phyloP scores from a whole-genome alignment of 23 tunicate species.

The Halocynthia roretzi region DNA sequence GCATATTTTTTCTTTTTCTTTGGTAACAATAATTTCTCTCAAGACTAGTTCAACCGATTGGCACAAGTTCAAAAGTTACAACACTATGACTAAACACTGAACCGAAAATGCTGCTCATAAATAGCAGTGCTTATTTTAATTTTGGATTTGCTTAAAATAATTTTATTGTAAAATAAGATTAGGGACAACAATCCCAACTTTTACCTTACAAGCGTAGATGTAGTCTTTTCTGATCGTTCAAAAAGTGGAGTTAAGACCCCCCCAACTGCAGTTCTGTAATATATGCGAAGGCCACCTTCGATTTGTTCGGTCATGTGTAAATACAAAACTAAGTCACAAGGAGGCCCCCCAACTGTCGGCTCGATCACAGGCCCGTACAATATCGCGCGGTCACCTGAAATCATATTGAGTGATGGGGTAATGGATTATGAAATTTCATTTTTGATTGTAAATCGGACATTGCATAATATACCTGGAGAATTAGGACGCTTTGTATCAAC shows the following conservation, averaged over 20 bases:
- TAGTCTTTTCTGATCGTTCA: constrained; percentile 49
- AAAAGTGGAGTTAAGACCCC: constrained; percentile 60
- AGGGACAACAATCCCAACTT: not conserved
- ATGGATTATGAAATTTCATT: not conserved
- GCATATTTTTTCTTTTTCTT: no score
- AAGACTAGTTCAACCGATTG: no score
- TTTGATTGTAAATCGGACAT: not conserved
- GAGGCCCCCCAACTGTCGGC: constrained; percentile 47
- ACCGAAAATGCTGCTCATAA: no score
- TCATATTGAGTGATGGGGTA: not conserved
- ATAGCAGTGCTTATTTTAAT: no score
- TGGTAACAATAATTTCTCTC: no score
- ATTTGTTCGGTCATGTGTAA: constrained; percentile 67
- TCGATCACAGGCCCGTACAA: constrained; percentile 73
- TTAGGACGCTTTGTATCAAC: constrained; percentile 76
- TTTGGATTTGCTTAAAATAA: no score
- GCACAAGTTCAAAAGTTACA: no score
- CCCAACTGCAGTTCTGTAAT: constrained; percentile 52
- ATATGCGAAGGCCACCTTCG: constrained; percentile 55
- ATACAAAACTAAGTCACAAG: constrained; percentile 65
- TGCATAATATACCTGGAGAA: constrained; percentile 44
- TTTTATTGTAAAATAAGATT: no score
- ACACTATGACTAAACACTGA: no score
- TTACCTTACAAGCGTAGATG: constrained; percentile 14
- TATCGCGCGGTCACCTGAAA: constrained; percentile 70